Evolutionary conservation across 2,113 vertebrate species (phyloP), one percentile per base, ranked within the genome.

Genomic region (Trichechus manatus): DNA sequence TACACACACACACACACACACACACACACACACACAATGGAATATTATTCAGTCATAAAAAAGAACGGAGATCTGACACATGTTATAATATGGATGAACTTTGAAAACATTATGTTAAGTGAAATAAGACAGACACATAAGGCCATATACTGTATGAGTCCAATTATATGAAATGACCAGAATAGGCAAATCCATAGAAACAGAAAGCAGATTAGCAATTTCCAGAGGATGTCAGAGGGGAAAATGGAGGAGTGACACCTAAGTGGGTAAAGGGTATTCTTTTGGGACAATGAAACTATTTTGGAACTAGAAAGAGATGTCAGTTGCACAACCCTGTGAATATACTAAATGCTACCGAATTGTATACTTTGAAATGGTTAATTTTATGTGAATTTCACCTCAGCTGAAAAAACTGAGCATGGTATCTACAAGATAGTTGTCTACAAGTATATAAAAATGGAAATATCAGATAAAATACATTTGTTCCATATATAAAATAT

Each of bases 361-460:
- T 81, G 33, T 77, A 87, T 8, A 63, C 19, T 96, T 95, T 87
- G 85, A 92, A 94, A 90, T 33, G 27, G 66, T 42, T 86, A 78
- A 61, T 92, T 96, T 95, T 93, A 92, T 81, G 44, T 81, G 59
- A 80, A 72, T 75, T 93, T 95, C 31, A 94, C 82, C 72, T 89
- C 20, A 95, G 75, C 87, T 94, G 33, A 92, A 72, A 64, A 85
- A 77, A 61, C 9, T 91, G 14, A 59, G 66, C 63, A 47, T 42
- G 75, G 7, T 64, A 87, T 80, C 14, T 10, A 70, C 31, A 70
- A 15, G 14, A 70, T n/a, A 31, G 4, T 33, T 33, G n/a, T 36
- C 23, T 80, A 78, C 4, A 93, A 56, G 11, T 66, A 78, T 47
- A 96, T 70, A 42, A 91, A 97, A 89, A 70, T 8, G 64, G 25